These are phyloP conservation scores for Cheilinus undulatus DNA, from an alignment of 2,113 vertebrate genomes.

Conservation along the genomic window DNA sequence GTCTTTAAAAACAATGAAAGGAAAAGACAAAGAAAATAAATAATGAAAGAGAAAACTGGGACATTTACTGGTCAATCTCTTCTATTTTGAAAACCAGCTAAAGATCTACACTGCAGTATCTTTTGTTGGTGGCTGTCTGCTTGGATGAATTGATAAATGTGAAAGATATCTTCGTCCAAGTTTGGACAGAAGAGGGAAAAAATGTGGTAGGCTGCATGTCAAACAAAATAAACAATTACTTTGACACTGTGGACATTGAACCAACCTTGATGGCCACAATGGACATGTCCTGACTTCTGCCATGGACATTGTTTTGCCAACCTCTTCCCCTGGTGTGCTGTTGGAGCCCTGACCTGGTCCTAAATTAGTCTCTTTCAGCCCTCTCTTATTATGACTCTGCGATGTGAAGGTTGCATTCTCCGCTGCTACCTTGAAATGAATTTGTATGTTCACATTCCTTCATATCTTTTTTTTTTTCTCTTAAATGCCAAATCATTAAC, in stretches of 20 bases:
- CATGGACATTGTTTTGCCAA: conserved; percentile 32
- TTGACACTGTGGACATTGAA: conserved; percentile 35
- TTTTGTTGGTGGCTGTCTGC: too few relatives aligned
- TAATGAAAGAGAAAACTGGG: too few relatives aligned
- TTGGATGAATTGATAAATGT: too few relatives aligned
- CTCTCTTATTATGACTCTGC: conserved; percentile 19
- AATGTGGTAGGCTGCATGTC: background rate
- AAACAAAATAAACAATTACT: conserved; percentile 4
- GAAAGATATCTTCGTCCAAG: too few relatives aligned
- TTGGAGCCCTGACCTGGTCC: conserved; percentile 47
- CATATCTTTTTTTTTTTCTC: conserved; percentile 13
- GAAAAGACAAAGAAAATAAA: too few relatives aligned
- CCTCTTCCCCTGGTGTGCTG: conserved; percentile 35
- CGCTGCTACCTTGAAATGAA: conserved; percentile 1
- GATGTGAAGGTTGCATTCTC: conserved; percentile 35
- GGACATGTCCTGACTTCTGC: conserved; percentile 27
- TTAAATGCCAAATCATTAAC: conserved; percentile 36
- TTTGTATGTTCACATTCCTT: background rate
- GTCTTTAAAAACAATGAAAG: too few relatives aligned
- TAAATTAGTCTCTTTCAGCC: conserved; percentile 42
- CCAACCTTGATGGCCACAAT: conserved; percentile 36
- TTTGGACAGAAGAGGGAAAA: background rate
- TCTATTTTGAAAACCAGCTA: too few relatives aligned
- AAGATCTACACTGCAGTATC: too few relatives aligned
- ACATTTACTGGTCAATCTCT: too few relatives aligned